A percentile compares a stretch with the other conserved stretches of the same genome.
Conservation (phyloP, 2,888 invertebrate species). For the Patella caerulea region DNA sequence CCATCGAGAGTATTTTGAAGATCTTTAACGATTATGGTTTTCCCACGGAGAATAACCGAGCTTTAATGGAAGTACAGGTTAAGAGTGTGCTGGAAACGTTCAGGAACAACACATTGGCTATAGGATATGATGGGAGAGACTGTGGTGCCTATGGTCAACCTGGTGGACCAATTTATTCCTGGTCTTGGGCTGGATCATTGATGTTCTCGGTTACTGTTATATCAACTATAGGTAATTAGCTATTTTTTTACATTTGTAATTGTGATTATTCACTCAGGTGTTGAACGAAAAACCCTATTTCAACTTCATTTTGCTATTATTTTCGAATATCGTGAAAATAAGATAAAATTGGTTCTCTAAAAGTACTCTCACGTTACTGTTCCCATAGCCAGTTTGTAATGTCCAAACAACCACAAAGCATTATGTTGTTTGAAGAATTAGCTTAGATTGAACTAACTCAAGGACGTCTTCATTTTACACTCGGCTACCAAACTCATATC, state of each 20-base stretch:
- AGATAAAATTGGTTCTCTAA: too few relatives aligned
- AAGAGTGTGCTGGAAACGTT: conserved; percentile 62
- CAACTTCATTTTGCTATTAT: too few relatives aligned
- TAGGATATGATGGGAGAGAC: conserved; percentile 67
- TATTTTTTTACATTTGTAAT: background rate
- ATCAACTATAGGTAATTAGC: conserved; percentile 68
- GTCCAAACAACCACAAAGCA: too few relatives aligned
- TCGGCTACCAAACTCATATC: too few relatives aligned
- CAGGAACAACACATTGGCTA: conserved; percentile 62
- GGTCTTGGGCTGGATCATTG: conserved; percentile 69
- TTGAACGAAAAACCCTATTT: too few relatives aligned
- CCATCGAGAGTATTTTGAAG: conserved; percentile 57
- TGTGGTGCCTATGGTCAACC: conserved; percentile 60
- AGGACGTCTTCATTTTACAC: too few relatives aligned
- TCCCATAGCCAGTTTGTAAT: too few relatives aligned
- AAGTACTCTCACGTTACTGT: too few relatives aligned
- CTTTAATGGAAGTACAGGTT: conserved; percentile 58
- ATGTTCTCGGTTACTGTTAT: conserved; percentile 71
- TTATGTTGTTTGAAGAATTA: too few relatives aligned
- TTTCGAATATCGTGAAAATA: too few relatives aligned
- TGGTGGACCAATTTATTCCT: conserved; percentile 63
- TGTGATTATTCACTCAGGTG: too few relatives aligned
- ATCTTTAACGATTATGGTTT: conserved; percentile 49
- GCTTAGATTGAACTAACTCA: too few relatives aligned
- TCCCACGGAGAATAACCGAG: conserved; percentile 52